phyloP scores from a whole-genome alignment of 2,113 vertebrate genomes.

The Callopanchax toddi region DNA sequence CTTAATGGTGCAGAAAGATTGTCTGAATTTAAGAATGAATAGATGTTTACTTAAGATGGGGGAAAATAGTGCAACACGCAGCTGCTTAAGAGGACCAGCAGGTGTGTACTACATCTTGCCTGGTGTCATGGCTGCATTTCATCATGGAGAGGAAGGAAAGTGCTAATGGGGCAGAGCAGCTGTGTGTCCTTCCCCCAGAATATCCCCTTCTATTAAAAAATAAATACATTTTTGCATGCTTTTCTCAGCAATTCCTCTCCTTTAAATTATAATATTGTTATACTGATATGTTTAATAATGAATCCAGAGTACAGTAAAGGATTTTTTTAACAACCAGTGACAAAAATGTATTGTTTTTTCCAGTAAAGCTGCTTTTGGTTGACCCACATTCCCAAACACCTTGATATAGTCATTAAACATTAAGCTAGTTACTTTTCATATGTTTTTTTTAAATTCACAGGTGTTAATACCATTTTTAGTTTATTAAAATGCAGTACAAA shows the following conservation, averaged over 20 bases:
- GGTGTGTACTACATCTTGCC: slow-evolving; percentile 18
- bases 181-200: slow-evolving; percentile 39
- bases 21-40: background rate
- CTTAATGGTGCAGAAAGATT: slow-evolving; percentile 23
- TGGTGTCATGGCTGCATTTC: slow-evolving; percentile 24
- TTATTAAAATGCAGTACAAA: too few species aligned
- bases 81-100: slow-evolving; percentile 10
- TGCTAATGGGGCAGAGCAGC: slow-evolving; percentile 38
- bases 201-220: slow-evolving; percentile 23
- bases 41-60: background rate
- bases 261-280: background rate
- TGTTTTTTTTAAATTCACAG: too few species aligned
- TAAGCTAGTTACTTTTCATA: too few species aligned
- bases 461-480: too few species aligned
- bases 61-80: background rate
- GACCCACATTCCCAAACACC: too few species aligned
- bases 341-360: too few species aligned
- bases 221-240: background rate
- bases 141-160: slow-evolving; percentile 32
- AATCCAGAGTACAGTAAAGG: background rate
- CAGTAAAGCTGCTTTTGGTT: too few species aligned
- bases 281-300: background rate
- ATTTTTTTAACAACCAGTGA: too few species aligned
- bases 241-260: background rate
- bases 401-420: too few species aligned